A percentile compares a stretch with the other conserved stretches of the same genome.
Evolutionary conservation across 2,797 vertebrate genomes (phyloP).

Genomic region (Salarias fasciatus): DNA sequence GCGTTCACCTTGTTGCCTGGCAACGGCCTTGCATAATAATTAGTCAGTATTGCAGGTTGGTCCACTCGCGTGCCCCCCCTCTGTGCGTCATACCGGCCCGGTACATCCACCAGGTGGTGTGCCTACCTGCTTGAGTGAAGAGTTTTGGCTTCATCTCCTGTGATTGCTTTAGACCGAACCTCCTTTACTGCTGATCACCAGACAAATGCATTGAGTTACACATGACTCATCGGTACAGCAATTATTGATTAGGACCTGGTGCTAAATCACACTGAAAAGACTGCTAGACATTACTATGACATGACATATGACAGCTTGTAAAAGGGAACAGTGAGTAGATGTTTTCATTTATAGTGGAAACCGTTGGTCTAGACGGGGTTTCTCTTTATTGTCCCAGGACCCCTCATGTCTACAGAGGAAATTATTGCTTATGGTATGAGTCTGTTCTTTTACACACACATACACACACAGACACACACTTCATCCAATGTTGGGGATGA

Average conservation of each 20-base stretch:
- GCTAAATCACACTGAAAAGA: constrained; percentile 9
- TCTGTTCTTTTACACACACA: constrained; percentile 41
- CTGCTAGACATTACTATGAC: constrained; percentile 1
- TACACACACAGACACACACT: constrained; percentile 40
- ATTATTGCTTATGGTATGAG: constrained; percentile 65
- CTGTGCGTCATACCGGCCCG: constrained; percentile 42
- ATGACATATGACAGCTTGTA: constrained; percentile 8
- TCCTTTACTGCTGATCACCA: constrained; percentile 18
- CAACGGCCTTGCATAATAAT: constrained; percentile 49
- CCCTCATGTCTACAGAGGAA: constrained; percentile 73
- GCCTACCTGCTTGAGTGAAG: constrained; percentile 50
- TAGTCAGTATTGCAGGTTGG: constrained; percentile 26
- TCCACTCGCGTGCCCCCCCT: neutral
- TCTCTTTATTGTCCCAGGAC: constrained; percentile 49
- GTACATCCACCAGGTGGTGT: constrained; percentile 60
- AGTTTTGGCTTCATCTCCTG: constrained; percentile 46
- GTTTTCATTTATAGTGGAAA: constrained; percentile 66
- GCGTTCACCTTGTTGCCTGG: constrained; percentile 44
- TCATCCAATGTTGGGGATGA: constrained; percentile 57
- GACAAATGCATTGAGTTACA: constrained; percentile 2
- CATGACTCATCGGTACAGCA: constrained; percentile 51
- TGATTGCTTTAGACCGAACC: constrained; percentile 48
- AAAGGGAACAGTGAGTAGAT: constrained; percentile 14
- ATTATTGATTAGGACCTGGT: constrained; percentile 21
- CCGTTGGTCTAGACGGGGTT: constrained; percentile 68